phyloP scores from a whole-genome alignment of 2,797 vertebrate species.

The Rhynchotus rufescens region DNA sequence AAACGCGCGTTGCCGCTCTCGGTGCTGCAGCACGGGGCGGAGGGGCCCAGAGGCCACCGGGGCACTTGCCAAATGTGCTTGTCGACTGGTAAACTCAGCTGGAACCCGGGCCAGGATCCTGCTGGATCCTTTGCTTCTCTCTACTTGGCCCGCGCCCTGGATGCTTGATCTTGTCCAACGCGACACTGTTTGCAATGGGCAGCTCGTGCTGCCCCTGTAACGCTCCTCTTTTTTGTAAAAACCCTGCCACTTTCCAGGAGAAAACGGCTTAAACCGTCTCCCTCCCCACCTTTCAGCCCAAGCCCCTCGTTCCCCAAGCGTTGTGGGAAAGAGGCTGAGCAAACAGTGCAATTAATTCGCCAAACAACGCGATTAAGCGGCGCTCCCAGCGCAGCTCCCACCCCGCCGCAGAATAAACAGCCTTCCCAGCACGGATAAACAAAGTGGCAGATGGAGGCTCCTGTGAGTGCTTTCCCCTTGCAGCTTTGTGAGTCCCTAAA shows the following conservation, averaged over 20 bases:
- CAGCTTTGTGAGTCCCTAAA: conserved; percentile 65
- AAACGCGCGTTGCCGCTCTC: accelerated
- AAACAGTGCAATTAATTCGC: conserved; percentile 84
- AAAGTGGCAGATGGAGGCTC: conserved; percentile 79
- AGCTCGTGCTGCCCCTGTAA: background rate
- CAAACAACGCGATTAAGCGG: conserved; percentile 81
- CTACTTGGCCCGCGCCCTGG: background rate
- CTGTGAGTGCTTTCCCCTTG: conserved; percentile 66
- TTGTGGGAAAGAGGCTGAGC: conserved; percentile 68
- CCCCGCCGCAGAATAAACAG: conserved; percentile 78
- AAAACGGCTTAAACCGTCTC: background rate
- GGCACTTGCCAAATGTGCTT: background rate
- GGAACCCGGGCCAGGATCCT: background rate
- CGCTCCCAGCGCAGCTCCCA: conserved; percentile 76
- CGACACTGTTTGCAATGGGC: background rate
- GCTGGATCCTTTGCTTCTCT: background rate
- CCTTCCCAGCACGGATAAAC: conserved; percentile 76
- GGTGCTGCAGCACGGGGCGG: accelerated
- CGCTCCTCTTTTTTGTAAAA: background rate
- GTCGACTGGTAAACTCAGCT: background rate
- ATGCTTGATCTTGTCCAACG: background rate
- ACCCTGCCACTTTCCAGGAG: conserved; percentile 28
- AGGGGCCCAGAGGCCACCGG: background rate
- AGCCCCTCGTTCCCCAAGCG: conserved; percentile 61
- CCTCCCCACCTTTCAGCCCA: conserved; percentile 48